Percentiles rank a stretch among this genome's conserved stretches.
Evolutionary conservation across 2,888 invertebrate genomes (phyloP).

Genomic region (Lithophane semibrunnea): DNA sequence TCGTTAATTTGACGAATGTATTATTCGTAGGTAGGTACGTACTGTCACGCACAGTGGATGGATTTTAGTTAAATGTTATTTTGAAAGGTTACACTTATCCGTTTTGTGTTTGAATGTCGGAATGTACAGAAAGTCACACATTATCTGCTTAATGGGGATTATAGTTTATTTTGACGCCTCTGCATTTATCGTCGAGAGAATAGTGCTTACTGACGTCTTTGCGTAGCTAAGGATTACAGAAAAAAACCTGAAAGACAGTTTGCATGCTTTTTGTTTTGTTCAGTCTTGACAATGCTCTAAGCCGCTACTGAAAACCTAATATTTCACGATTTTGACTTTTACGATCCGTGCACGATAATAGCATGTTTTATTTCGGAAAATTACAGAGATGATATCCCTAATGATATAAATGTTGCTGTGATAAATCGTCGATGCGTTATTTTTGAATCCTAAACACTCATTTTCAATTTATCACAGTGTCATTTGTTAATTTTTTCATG

Average conservation of each 20-base stretch:
- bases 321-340: constrained; percentile 52
- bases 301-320: constrained; percentile 33
- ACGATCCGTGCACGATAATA: constrained; percentile 39
- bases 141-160: constrained; percentile 43
- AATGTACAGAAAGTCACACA: constrained; percentile 40
- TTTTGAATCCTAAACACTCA: constrained; percentile 43
- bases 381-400: constrained; percentile 42
- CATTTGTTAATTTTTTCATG: constrained; percentile 48
- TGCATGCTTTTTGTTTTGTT: constrained; percentile 45
- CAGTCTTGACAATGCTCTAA: constrained; percentile 31
- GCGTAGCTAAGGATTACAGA: constrained; percentile 46
- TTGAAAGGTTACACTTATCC: constrained; percentile 57
- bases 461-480: constrained; percentile 46
- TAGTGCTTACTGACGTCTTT: constrained; percentile 33
- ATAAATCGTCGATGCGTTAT: constrained; percentile 56
- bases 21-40: constrained; percentile 51
- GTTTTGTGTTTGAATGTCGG: constrained; percentile 50
- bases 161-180: constrained; percentile 40
- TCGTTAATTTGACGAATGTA: constrained; percentile 64
- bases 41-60: constrained; percentile 56
- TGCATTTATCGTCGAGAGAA: constrained; percentile 32
- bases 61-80: constrained; percentile 57
- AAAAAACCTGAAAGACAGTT: constrained; percentile 22
- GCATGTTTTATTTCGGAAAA: constrained; percentile 49
- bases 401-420: constrained; percentile 49